Evolutionary conservation across 2,797 vertebrate species (phyloP).

Genomic region (Leptatherina wallacei): DNA sequence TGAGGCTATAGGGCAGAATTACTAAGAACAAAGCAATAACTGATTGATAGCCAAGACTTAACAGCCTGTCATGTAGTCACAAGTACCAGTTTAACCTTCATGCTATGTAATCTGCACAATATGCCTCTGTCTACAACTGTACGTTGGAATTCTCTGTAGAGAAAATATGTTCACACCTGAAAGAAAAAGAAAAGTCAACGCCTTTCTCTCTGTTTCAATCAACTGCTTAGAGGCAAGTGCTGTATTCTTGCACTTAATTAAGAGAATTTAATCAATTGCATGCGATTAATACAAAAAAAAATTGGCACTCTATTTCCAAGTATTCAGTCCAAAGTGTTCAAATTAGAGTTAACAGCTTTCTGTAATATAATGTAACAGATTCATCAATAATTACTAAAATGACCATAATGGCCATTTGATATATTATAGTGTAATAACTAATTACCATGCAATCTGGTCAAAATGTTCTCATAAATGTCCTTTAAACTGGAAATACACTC

Average conservation of each 20-base stretch:
- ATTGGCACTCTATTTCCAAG: too few relatives aligned
- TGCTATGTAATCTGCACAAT: conserved; percentile 34
- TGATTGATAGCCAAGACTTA: conserved; percentile 27
- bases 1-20: background rate
- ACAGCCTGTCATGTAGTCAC: conserved; percentile 11
- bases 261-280: background rate
- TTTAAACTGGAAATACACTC: background rate
- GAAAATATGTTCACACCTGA: conserved; percentile 30
- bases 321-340: background rate
- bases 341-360: background rate
- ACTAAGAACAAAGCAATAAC: conserved; percentile 16
- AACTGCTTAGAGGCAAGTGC: conserved; percentile 12
- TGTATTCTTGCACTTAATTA: background rate
- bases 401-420: background rate
- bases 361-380: background rate
- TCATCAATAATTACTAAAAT: background rate
- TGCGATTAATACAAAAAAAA: background rate
- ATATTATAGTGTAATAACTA: background rate
- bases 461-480: background rate
- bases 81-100: conserved; percentile 10
- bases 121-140: conserved; percentile 6
- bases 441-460: background rate
- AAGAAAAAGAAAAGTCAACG: conserved; percentile 17
- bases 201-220: conserved; percentile 11
- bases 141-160: conserved; percentile 2